Percentiles rank a stretch among this genome's conserved stretches.
Evolutionary conservation across 2,797 vertebrate species (phyloP).

Genomic region (Oreonectes daqikongensis): DNA sequence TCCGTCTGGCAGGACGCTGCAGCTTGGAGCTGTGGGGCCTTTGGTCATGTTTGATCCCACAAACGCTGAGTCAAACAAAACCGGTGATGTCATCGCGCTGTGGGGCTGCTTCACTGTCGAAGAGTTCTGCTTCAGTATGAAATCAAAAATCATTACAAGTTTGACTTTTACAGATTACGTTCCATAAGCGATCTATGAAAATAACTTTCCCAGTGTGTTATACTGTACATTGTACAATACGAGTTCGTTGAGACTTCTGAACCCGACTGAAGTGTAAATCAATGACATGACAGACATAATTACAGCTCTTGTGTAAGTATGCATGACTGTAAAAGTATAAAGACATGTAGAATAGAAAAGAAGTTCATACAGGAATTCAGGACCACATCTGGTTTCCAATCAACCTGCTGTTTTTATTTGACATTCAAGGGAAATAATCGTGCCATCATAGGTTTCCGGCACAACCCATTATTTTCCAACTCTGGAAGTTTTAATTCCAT

Average conservation of each 20-base stretch:
- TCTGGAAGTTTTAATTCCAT: neutral
- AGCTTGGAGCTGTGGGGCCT: constrained; percentile 54
- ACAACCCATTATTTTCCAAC: constrained; percentile 7
- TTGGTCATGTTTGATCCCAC: constrained; percentile 53
- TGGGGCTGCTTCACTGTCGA: constrained; percentile 62
- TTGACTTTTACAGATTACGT: constrained; percentile 15
- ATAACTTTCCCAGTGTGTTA: constrained; percentile 6
- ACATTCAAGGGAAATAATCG: constrained; percentile 23
- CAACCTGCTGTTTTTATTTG: constrained; percentile 43
- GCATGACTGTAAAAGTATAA: constrained; percentile 54
- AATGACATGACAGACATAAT: constrained; percentile 58
- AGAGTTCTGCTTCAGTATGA: constrained; percentile 45
- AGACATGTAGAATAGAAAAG: constrained; percentile 54
- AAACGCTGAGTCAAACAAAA: constrained; percentile 62
- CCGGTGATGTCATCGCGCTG: constrained; percentile 52
- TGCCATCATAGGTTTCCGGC: constrained; percentile 24
- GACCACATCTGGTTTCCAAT: constrained; percentile 66
- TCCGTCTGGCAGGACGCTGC: constrained; percentile 58
- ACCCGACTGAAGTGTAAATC: constrained; percentile 50
- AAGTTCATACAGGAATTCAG: too few relatives aligned
- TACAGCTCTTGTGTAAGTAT: constrained; percentile 55
- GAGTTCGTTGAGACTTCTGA: constrained; percentile 13
- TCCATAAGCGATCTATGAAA: constrained; percentile 24
- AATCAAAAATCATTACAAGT: neutral
- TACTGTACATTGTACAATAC: constrained; percentile 6